Evolutionary conservation across 2,888 invertebrate genomes (phyloP).

Genomic region (Dryobota labecula): DNA sequence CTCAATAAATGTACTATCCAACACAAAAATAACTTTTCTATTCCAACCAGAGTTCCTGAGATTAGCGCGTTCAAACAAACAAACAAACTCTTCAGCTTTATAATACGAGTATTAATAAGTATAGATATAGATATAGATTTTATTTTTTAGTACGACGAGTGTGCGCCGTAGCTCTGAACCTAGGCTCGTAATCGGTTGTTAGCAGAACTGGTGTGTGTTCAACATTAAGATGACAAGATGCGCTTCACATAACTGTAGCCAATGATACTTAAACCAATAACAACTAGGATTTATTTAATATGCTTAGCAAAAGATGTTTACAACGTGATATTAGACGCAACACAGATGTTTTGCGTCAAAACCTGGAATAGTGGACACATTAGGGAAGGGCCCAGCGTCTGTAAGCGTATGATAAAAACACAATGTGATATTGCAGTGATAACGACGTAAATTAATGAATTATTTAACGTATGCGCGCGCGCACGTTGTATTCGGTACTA

Average conservation of each 20-base stretch:
- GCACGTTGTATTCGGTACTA: constrained; percentile 52
- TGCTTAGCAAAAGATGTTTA: constrained; percentile 3
- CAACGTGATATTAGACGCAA: background rate
- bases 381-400: constrained; percentile 9
- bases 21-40: no score
- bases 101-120: no score
- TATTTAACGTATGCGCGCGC: constrained; percentile 73
- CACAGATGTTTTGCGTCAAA: constrained; percentile 17
- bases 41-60: no score
- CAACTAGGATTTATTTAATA: background rate
- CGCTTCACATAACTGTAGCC: background rate
- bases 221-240: background rate
- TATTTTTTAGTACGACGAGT: background rate
- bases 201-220: background rate
- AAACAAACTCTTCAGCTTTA: no score
- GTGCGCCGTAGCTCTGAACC: background rate
- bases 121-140: no score
- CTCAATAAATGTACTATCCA: no score
- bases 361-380: constrained; percentile 17
- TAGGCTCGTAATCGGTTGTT: background rate
- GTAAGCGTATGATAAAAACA: constrained; percentile 42
- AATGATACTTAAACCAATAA: background rate
- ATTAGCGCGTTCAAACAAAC: no score
- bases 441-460: constrained; percentile 78
- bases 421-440: constrained; percentile 65